Evolutionary conservation across 2,113 vertebrate species (phyloP).

Genomic region (Lates calcarifer): DNA sequence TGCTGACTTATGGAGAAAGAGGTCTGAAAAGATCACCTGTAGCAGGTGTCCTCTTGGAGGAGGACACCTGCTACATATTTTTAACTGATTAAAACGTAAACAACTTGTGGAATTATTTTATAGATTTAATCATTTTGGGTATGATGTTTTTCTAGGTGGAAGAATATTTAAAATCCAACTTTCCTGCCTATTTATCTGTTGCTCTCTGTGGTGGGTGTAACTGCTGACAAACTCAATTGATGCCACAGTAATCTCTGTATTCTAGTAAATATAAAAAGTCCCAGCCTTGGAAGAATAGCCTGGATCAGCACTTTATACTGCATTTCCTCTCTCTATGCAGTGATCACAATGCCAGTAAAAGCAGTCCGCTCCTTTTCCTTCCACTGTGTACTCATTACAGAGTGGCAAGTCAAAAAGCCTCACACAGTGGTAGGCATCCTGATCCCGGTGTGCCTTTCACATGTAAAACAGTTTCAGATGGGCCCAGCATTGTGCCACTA

Average conservation of each 20-base stretch:
- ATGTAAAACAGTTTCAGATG: slow-evolving; percentile 83
- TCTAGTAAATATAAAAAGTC: slow-evolving; percentile 67
- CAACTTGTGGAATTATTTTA: not conserved
- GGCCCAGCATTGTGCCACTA: slow-evolving; percentile 76
- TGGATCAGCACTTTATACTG: slow-evolving; percentile 80
- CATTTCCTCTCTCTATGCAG: slow-evolving; percentile 78
- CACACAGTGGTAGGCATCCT: slow-evolving; percentile 78
- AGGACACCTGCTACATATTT: slow-evolving; percentile 32
- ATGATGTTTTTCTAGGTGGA: slow-evolving; percentile 12
- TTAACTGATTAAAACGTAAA: too few species aligned
- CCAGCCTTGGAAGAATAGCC: slow-evolving; percentile 66
- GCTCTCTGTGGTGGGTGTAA: slow-evolving; percentile 20
- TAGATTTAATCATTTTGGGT: slow-evolving; percentile 1
- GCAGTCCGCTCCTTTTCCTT: slow-evolving; percentile 68
- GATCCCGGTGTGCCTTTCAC: slow-evolving; percentile 79
- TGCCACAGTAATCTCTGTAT: slow-evolving; percentile 64
- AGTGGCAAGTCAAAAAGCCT: slow-evolving; percentile 80
- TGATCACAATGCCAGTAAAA: slow-evolving; percentile 78
- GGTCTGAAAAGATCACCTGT: slow-evolving; percentile 28
- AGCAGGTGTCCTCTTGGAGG: too few species aligned
- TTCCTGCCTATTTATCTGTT: slow-evolving; percentile 34
- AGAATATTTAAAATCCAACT: slow-evolving; percentile 28
- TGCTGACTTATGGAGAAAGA: slow-evolving; percentile 58
- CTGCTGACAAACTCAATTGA: slow-evolving; percentile 78
- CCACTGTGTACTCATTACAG: slow-evolving; percentile 78